Conservation (phyloP, 2,888 invertebrate genomes). For the Tiliacea aurago region DNA sequence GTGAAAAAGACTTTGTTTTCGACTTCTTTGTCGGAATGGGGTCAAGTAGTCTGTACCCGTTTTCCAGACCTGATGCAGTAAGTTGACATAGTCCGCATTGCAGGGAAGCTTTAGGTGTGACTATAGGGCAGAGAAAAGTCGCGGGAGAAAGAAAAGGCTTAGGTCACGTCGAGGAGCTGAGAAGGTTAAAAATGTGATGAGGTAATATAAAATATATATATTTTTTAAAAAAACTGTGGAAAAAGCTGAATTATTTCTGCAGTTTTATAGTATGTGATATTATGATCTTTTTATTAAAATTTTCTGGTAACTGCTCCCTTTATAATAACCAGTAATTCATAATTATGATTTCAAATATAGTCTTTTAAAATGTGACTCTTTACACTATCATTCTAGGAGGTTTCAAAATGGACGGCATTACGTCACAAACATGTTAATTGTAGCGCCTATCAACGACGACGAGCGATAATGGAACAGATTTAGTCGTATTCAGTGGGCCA, state of each 20-base stretch:
- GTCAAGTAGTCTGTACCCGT: conserved; percentile 43
- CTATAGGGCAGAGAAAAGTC: conserved; percentile 5
- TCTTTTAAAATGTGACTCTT: not conserved
- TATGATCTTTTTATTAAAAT: not conserved
- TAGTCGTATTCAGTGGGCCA: conserved; percentile 36
- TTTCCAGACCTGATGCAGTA: conserved; percentile 43
- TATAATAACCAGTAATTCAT: not conserved
- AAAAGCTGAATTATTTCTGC: not conserved
- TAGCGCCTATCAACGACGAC: conserved; percentile 29
- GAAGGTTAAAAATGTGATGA: not conserved
- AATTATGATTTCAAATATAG: not conserved
- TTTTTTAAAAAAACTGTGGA: not conserved
- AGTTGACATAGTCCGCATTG: conserved; percentile 60
- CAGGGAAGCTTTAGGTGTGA: conserved; percentile 39
- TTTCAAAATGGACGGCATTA: conserved; percentile 20
- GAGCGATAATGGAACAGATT: conserved; percentile 47
- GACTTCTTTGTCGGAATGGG: conserved; percentile 26
- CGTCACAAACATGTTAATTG: conserved; percentile 22
- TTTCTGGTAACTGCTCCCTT: not conserved
- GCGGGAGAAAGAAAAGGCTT: conserved; percentile 11
- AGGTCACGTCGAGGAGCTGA: not conserved
- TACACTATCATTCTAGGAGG: not conserved
- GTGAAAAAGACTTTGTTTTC: conserved; percentile 6
- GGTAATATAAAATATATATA: not conserved
- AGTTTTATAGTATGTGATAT: not conserved